Conservation (phyloP, 2,113 vertebrate species). For the Dicaeum eximium region DNA sequence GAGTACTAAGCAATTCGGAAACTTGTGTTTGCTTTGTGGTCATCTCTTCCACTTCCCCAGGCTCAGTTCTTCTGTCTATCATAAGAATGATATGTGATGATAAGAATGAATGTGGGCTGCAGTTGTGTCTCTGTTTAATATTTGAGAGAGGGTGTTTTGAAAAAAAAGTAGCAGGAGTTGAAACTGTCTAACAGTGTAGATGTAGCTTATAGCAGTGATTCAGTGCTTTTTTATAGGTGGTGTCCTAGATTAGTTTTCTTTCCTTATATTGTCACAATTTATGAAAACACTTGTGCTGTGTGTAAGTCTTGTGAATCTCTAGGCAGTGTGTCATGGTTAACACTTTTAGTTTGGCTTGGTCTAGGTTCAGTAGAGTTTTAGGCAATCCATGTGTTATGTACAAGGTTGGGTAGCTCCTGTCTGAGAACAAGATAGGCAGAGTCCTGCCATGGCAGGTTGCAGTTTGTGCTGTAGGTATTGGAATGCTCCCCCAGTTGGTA, state of each 20-base stretch:
- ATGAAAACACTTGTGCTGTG: not conserved
- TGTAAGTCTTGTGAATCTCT: not conserved
- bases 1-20: not conserved
- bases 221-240: not conserved
- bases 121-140: not conserved
- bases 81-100: not conserved
- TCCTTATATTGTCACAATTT: not conserved
- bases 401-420: not conserved
- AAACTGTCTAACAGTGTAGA: not conserved
- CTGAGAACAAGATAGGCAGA: not conserved
- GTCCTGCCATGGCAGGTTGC: not conserved
- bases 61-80: not conserved
- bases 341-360: not conserved
- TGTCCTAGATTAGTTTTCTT: not conserved
- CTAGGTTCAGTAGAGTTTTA: not conserved
- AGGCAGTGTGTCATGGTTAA: not conserved
- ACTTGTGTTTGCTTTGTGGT: not conserved
- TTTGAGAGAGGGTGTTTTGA: not conserved
- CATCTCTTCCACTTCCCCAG: not conserved
- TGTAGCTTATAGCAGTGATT: not conserved
- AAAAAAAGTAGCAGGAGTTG: not conserved
- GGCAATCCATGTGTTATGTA: fast-evolving
- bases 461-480: not conserved
- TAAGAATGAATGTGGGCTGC: not conserved
- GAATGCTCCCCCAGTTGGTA: not conserved